phyloP scores from a whole-genome alignment of 2,797 vertebrate genomes.

The Octomys mimax region DNA sequence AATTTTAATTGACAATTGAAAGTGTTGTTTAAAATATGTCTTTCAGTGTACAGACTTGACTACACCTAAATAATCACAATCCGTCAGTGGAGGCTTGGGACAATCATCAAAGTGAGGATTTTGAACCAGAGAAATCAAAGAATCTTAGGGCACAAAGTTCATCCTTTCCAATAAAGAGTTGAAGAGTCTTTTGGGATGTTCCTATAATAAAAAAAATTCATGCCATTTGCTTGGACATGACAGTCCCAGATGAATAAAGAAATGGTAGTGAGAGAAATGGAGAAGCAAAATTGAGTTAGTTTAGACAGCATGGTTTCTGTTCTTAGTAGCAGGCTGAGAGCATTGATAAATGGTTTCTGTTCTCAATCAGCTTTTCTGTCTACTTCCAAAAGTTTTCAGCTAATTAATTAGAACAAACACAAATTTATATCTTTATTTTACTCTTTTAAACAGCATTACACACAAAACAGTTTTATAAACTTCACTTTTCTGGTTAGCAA shows the following conservation, averaged over 20 bases:
- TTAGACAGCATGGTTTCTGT: background rate
- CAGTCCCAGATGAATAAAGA: background rate
- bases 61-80: background rate
- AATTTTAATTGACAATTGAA: background rate
- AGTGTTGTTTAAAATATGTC: background rate
- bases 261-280: background rate
- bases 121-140: background rate
- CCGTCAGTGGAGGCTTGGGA: background rate
- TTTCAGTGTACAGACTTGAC: background rate
- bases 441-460: background rate
- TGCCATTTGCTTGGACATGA: background rate
- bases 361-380: background rate
- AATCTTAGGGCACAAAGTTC: background rate
- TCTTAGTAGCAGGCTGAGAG: background rate
- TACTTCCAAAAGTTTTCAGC: constrained; percentile 37
- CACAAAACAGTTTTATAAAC: background rate
- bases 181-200: background rate
- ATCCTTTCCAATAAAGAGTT: background rate
- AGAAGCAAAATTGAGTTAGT: background rate
- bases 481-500: background rate
- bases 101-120: background rate
- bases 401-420: background rate
- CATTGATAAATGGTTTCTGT: background rate
- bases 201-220: background rate
- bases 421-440: background rate